Percentiles rank a stretch among this genome's conserved stretches.
Conservation (phyloP, 2,888 invertebrate species). For the Geotrupes spiniger region DNA sequence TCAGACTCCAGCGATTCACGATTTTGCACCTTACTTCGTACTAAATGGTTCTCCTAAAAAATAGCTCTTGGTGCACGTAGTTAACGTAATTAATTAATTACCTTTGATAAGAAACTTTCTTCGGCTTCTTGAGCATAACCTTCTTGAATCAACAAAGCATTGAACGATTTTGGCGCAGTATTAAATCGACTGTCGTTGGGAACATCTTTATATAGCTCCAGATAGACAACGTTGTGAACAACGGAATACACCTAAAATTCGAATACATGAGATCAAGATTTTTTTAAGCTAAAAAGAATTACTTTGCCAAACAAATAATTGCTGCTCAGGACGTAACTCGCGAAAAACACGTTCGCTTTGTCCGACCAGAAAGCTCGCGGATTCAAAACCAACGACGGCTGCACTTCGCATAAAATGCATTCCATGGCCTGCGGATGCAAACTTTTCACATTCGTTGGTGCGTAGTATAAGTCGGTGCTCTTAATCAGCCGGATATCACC, state of each 20-base stretch:
- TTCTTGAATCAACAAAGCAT: conserved; percentile 61
- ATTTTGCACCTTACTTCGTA: conserved; percentile 25
- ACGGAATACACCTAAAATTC: conserved; percentile 66
- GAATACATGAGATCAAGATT: not conserved
- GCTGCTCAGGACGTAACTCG: conserved; percentile 32
- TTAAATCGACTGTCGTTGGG: not conserved
- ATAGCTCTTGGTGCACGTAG: not conserved
- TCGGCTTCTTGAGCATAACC: conserved; percentile 66
- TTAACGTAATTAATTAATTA: conserved; percentile 35
- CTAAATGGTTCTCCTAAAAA: conserved; percentile 28
- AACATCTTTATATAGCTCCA: conserved; percentile 56
- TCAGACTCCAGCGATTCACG: conserved; percentile 12
- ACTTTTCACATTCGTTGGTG: conserved; percentile 38
- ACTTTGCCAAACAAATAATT: conserved; percentile 12
- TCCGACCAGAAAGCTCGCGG: conserved; percentile 62
- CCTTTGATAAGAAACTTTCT: conserved; percentile 77
- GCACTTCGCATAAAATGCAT: conserved; percentile 67
- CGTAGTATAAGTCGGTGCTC: conserved; percentile 50
- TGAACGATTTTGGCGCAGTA: conserved; percentile 50
- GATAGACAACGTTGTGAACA: conserved; percentile 68
- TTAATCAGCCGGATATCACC: conserved; percentile 60
- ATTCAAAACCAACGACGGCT: conserved; percentile 63
- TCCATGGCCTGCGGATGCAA: conserved; percentile 66
- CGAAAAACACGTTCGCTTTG: conserved; percentile 54
- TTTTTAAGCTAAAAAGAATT: not conserved